Base-by-base conservation (phyloP, 2,113 vertebrate species). In the Lampris megalopsis region DNA sequence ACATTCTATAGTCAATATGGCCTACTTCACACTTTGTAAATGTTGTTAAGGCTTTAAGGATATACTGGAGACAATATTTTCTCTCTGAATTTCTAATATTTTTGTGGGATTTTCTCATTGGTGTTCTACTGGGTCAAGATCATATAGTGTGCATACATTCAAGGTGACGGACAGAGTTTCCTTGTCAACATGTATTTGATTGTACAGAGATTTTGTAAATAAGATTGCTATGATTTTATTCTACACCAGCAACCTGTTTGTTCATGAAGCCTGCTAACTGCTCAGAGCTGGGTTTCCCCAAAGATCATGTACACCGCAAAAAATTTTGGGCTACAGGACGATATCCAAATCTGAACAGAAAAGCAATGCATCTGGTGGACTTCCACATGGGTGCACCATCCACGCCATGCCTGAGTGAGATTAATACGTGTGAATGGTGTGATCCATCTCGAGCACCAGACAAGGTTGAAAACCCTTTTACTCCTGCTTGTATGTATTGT, bases 191-290 rank as follows among this genome's bases (percentile, higher is more conserved):
- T 91, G 68, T 86, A 71, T 87, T 80, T 88, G 81, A 88, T 77
- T 91, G 87, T 90, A 91, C 77, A 90, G 83, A 92, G 73, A 90
- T 86, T 85, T 83, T 91, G 89, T 89, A 87, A 88, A 91, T 91
- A 90, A 75, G 81, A 81, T 68, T 87, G 77, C 79, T 86, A 87
- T 77, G 81, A 86, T 87, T 24, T 73, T 86, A 87, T 90, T 88
- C 88, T 71, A 86, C 87, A 92, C 91, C 92, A 91, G 92, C 91
- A 89, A 86, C 80, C 85, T 87, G 73, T 90, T 86, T 77, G 78
- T 89, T 69, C 77, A 86, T 88, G 2, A 79, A 59, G 65, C 85
- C 47, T 45, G 73, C 83, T 57, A 88, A 64, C 71, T 63, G 71
- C 73, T 79, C 70, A 63, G 79, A 49, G 76, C 69, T 73, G 47